Percentiles rank a stretch among this genome's conserved stretches.
Evolutionary conservation across 1,140 invertebrate genomes (phyloP).

Genomic region (Calliopsis andreniformis): DNA sequence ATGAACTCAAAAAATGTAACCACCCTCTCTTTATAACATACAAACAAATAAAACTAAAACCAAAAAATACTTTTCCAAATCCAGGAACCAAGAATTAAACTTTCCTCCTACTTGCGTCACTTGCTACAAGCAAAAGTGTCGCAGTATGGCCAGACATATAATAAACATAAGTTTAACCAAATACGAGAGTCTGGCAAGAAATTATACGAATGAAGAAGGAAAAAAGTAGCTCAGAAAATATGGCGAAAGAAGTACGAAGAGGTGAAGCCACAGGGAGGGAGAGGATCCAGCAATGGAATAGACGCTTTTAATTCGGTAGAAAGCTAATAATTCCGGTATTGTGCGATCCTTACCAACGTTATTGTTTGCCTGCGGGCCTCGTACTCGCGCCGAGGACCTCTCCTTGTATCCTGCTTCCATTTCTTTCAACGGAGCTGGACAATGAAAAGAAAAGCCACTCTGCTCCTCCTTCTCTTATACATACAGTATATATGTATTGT

Average conservation of each 20-base stretch:
- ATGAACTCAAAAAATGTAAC: no score
- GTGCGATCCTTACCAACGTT: constrained; percentile 71
- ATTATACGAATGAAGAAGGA: neutral
- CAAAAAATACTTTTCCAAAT: no score
- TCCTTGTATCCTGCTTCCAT: constrained; percentile 61
- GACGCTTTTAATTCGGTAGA: constrained; percentile 73
- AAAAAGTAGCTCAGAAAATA: neutral
- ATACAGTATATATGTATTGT: constrained; percentile 61
- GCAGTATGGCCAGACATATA: no score
- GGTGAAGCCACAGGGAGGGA: constrained; percentile 18
- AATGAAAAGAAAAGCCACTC: constrained; percentile 70
- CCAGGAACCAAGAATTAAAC: no score
- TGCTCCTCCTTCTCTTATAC: constrained; percentile 41
- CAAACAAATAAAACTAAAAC: no score
- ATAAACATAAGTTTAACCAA: neutral
- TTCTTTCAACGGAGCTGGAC: constrained; percentile 71
- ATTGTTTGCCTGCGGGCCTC: constrained; percentile 73
- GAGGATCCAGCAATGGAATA: constrained; percentile 60
- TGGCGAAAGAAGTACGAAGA: constrained; percentile 3
- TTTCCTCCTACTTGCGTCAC: no score
- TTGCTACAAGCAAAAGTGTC: no score
- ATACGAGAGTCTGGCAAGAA: neutral
- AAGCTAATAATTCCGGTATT: constrained; percentile 78
- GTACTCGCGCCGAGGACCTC: constrained; percentile 62
- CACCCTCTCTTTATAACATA: no score